Evolutionary conservation across 2,888 invertebrate genomes (phyloP).

Genomic region (Phyllotreta cruciferae): DNA sequence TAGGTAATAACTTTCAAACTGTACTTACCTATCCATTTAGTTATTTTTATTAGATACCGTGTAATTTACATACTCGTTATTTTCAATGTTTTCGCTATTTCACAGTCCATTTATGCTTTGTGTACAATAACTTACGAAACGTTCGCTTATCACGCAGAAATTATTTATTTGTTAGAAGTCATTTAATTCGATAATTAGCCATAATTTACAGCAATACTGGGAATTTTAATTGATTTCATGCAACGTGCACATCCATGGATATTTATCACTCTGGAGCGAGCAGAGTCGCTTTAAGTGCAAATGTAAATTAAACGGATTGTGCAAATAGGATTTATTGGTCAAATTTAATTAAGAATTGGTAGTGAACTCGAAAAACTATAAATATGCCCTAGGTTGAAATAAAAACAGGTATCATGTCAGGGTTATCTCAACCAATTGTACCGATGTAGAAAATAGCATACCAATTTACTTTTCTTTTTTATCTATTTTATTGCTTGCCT

Average conservation of each 20-base stretch:
- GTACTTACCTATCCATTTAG: slow-evolving; percentile 2
- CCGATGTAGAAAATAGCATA: no score
- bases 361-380: no score
- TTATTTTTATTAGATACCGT: slow-evolving; percentile 1
- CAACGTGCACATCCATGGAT: slow-evolving; percentile 9
- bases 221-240: slow-evolving; percentile 19
- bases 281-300: slow-evolving; percentile 1
- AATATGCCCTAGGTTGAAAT: no score
- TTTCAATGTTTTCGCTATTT: slow-evolving; percentile 10
- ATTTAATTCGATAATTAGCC: slow-evolving; percentile 16
- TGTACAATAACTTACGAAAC: slow-evolving; percentile 13
- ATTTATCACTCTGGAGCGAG: background rate
- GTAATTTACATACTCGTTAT: background rate
- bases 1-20: background rate
- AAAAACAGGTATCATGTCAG: no score
- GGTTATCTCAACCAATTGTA: no score
- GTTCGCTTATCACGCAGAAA: slow-evolving; percentile 17
- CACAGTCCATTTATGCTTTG: slow-evolving; percentile 10
- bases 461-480: no score
- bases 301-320: no score
- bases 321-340: no score
- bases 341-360: no score
- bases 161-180: slow-evolving; percentile 17
- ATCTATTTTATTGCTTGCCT: no score
- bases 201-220: slow-evolving; percentile 9